phyloP scores from a whole-genome alignment of 1,140 invertebrate genomes.

The Drosophila insularis region DNA sequence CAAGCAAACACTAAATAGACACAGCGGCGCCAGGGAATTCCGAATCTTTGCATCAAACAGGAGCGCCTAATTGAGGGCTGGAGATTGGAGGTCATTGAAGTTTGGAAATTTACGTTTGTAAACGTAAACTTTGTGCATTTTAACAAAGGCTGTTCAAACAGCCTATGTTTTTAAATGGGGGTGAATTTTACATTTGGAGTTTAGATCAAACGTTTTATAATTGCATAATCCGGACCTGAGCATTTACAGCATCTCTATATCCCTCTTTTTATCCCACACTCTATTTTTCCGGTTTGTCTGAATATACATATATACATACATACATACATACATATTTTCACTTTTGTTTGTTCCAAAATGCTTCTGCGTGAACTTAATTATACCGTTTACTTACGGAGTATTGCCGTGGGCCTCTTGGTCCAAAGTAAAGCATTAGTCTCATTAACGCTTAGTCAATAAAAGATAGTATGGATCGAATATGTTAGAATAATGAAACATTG shows the following conservation, averaged over 20 bases:
- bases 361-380: constrained; percentile 67
- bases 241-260: too few relatives aligned
- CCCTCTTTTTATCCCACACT: constrained; percentile 6
- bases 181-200: not conserved
- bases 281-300: not conserved
- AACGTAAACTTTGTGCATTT: too few relatives aligned
- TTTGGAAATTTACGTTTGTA: too few relatives aligned
- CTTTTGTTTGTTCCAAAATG: constrained; percentile 62
- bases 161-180: too few relatives aligned
- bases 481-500: too few relatives aligned
- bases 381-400: constrained; percentile 60
- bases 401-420: constrained; percentile 13
- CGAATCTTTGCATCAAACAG: constrained; percentile 28
- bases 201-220: not conserved
- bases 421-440: not conserved
- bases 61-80: not conserved
- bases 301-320: too few relatives aligned
- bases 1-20: constrained; percentile 30
- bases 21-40: constrained; percentile 55
- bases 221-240: not conserved
- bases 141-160: too few relatives aligned
- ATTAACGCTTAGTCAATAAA: constrained; percentile 16
- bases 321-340: too few relatives aligned
- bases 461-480: not conserved
- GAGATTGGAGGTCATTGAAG: too few relatives aligned